These are phyloP conservation scores for Pachyrhynchus sulphureomaculatus DNA, from an alignment of 1,140 invertebrate species.

Conservation along the genomic window DNA sequence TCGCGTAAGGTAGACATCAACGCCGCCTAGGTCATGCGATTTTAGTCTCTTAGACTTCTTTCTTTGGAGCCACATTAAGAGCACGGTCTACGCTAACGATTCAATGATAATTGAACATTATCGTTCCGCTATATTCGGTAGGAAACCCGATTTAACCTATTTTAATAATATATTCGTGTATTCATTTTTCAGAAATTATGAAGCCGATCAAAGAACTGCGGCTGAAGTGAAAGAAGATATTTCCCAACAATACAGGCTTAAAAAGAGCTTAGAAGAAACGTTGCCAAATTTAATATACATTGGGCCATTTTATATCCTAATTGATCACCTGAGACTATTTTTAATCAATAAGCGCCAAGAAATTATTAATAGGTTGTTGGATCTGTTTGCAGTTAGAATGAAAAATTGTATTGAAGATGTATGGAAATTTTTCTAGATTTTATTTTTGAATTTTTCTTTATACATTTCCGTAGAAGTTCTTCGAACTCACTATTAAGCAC, in stretches of 20 bases:
- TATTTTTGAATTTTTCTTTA: neutral
- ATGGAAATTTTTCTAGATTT: slow-evolving; percentile 19
- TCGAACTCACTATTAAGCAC: too few relatives aligned
- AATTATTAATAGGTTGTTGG: slow-evolving; percentile 62
- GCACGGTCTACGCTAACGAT: too few relatives aligned
- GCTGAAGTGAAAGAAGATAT: slow-evolving; percentile 61
- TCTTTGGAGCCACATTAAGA: too few relatives aligned
- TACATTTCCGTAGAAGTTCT: too few relatives aligned
- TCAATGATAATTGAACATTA: too few relatives aligned
- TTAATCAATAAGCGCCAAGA: slow-evolving; percentile 63
- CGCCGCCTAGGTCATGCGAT: too few relatives aligned
- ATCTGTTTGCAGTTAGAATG: slow-evolving; percentile 60
- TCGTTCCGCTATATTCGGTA: too few relatives aligned
- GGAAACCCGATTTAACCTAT: too few relatives aligned
- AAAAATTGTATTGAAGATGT: slow-evolving; percentile 56
- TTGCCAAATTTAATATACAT: slow-evolving; percentile 64
- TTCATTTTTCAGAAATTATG: slow-evolving; percentile 57
- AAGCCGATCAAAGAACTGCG: slow-evolving; percentile 56
- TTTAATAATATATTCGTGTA: too few relatives aligned
- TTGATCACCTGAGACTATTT: slow-evolving; percentile 52
- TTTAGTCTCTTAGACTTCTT: too few relatives aligned
- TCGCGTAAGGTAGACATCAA: too few relatives aligned
- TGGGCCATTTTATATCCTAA: slow-evolving; percentile 67
- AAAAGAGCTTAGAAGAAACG: slow-evolving; percentile 55
- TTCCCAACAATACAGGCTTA: slow-evolving; percentile 58